Evolutionary conservation across 1,140 invertebrate species (phyloP).

Genomic region (Sycophaga agraensis): DNA sequence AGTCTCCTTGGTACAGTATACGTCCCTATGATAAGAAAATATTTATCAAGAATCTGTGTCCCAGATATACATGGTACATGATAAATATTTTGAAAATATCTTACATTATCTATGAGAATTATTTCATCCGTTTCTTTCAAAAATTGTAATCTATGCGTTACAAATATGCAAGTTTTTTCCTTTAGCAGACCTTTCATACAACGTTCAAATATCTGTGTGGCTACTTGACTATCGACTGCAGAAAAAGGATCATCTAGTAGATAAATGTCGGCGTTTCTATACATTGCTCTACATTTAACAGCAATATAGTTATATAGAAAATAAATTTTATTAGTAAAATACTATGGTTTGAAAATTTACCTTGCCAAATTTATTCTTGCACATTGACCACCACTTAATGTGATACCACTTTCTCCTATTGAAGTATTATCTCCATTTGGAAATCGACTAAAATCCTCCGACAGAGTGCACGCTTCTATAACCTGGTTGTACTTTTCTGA

Average conservation of each 20-base stretch:
- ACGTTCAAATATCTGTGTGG: conserved; percentile 74
- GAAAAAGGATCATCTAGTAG: conserved; percentile 76
- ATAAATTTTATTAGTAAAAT: background rate
- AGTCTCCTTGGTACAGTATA: conserved; percentile 10
- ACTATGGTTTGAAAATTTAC: background rate
- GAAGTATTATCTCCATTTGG: conserved; percentile 81
- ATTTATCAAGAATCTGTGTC: too few species aligned
- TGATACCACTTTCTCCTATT: conserved; percentile 82
- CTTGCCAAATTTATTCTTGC: conserved; percentile 82
- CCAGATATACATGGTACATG: too few species aligned
- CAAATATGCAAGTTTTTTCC: conserved; percentile 71
- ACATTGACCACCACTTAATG: conserved; percentile 86
- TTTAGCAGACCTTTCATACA: conserved; percentile 68
- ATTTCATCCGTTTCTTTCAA: conserved; percentile 71
- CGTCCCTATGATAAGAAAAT: background rate
- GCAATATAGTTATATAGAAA: background rate
- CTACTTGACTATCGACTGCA: conserved; percentile 75
- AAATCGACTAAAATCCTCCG: conserved; percentile 74
- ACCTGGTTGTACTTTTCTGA: conserved; percentile 69
- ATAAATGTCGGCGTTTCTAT: conserved; percentile 80
- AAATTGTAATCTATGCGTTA: conserved; percentile 83
- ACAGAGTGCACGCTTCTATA: conserved; percentile 71
- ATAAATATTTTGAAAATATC: background rate
- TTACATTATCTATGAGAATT: conserved; percentile 64
- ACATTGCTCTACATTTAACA: conserved; percentile 78